Evolutionary conservation across 2,888 invertebrate species (phyloP), one percentile per base, ranked within the genome.

Genomic region (Galeopsomyia nigrocyanea): DNA sequence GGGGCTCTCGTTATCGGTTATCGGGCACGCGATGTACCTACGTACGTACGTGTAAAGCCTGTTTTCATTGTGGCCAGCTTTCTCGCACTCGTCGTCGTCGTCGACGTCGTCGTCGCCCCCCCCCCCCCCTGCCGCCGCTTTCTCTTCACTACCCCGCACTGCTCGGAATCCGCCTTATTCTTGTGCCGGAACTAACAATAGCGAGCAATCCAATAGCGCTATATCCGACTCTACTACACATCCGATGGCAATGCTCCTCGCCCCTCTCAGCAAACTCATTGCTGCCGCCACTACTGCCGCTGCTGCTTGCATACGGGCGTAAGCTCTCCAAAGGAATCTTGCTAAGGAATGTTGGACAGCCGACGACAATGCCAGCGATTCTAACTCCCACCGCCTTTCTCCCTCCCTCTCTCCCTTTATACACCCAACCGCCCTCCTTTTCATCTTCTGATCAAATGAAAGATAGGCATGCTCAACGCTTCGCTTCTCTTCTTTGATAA

Each of bases 321-420:
- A 77, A 72, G 75, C 75, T 39, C 39, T 39, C 73, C 72, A 71
- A 76, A 73, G 78, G 77, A 79, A 79, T 80, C 76, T 79, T 78
- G 39, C 79, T 77, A 77, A 76, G 76, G 78, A 78, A 79, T 80
- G 77, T 78, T 72, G 76, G 78, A 77, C 77, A 76, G 76, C 76
- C 75, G 76, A 75, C 77, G 76, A 79, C 79, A 78, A 79, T 79
- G 77, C 77, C 39, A 39, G 13, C 13, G 39, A 39, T 39, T 39
- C 39, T 39, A 39, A 7, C 39, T 39, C 39, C 13, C 7, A 79
- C 78, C 77, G 78, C 78, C 77, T 78, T 78, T 73, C 74, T 71
- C 49, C 63, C 51, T 51, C 50, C 78, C 77, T 78, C 77, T 73
- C 74, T 71, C 49, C 63, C 51, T 51, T 31, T 5, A n/a, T 16